phyloP scores from a whole-genome alignment of 2,888 invertebrate species.

The Rotaria macrura region DNA sequence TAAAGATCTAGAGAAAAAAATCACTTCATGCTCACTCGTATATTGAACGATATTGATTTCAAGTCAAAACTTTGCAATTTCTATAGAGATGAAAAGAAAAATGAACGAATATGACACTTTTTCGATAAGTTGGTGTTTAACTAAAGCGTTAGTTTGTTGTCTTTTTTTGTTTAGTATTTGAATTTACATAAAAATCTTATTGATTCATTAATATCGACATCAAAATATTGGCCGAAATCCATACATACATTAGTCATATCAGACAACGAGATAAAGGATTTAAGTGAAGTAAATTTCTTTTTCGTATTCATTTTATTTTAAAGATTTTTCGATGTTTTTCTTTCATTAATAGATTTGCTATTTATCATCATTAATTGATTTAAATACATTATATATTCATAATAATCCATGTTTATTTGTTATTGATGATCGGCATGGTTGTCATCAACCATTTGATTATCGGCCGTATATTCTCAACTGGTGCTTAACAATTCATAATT shows the following conservation, averaged over 20 bases:
- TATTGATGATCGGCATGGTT: not conserved
- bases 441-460: constrained; percentile 57
- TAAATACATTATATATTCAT: constrained; percentile 70
- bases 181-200: constrained; percentile 75
- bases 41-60: no score
- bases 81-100: no score
- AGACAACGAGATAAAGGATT: constrained; percentile 70
- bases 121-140: no score
- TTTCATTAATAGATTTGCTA: constrained; percentile 35
- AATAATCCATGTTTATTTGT: constrained; percentile 69
- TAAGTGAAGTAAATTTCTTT: constrained; percentile 55
- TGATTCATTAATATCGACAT: constrained; percentile 67
- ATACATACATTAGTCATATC: constrained; percentile 64
- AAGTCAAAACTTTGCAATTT: no score
- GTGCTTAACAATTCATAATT: constrained; percentile 67
- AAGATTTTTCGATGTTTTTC: constrained; percentile 12
- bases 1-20: no score
- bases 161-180: constrained; percentile 58
- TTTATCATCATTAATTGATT: constrained; percentile 53
- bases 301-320: no score
- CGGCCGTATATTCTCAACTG: constrained; percentile 83
- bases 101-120: no score
- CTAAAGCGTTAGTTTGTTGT: no score
- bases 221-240: constrained; percentile 67
- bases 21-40: no score